phyloP scores from a whole-genome alignment of 2,113 vertebrate species.

The Percopsis transmontana region DNA sequence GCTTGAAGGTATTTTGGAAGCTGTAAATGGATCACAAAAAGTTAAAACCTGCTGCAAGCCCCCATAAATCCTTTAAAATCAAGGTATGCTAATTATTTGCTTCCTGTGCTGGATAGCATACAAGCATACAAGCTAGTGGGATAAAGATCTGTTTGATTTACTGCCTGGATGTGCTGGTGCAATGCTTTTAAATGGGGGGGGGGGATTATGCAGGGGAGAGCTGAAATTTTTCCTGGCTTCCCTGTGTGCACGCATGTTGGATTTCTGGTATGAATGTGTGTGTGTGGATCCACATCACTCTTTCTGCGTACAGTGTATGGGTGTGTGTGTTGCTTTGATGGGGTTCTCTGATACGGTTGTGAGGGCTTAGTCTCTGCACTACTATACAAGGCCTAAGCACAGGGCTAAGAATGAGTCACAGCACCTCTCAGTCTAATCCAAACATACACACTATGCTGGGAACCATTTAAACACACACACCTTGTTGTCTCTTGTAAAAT shows the following conservation, averaged over 20 bases:
- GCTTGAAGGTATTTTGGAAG: not conserved
- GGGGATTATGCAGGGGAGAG: conserved; percentile 44
- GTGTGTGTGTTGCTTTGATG: conserved; percentile 8
- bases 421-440: conserved; percentile 60
- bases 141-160: conserved; percentile 65
- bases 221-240: conserved; percentile 28
- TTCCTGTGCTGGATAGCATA: conserved; percentile 50
- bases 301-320: not conserved
- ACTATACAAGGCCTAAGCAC: conserved; percentile 20
- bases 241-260: conserved; percentile 26
- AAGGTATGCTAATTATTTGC: conserved; percentile 36
- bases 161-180: conserved; percentile 50
- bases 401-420: conserved; percentile 54
- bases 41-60: conserved; percentile 8
- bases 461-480: conserved; percentile 3
- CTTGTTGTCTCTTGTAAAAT: no score
- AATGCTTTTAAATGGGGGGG: conserved; percentile 45
- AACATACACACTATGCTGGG: conserved; percentile 35
- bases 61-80: conserved; percentile 38
- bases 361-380: conserved; percentile 33
- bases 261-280: conserved; percentile 25
- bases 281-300: not conserved
- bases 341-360: conserved; percentile 30
- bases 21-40: conserved; percentile 23
- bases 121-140: conserved; percentile 40